Evolutionary conservation across 2,888 invertebrate genomes (phyloP).

Genomic region (Eugnorisma glareosa): DNA sequence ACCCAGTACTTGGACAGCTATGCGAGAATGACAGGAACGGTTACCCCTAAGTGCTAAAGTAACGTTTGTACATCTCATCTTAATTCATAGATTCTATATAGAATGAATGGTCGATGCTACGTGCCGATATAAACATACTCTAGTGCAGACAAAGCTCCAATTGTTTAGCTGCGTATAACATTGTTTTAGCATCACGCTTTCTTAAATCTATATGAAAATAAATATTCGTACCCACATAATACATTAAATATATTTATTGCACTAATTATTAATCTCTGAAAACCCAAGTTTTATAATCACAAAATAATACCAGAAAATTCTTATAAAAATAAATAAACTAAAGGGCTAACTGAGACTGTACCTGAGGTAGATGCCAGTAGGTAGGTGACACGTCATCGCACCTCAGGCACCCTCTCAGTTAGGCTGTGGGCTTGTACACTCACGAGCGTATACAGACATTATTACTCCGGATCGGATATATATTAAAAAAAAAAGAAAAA

Average conservation of each 20-base stretch:
- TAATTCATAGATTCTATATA: neutral
- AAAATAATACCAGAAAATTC: conserved; percentile 48
- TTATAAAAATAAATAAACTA: conserved; percentile 33
- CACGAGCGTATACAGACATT: neutral
- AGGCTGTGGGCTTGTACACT: neutral
- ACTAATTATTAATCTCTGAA: conserved; percentile 28
- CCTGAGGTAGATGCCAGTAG: neutral
- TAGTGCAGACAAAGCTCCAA: neutral
- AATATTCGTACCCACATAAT: conserved; percentile 28
- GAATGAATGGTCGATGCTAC: neutral
- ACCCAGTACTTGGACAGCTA: neutral
- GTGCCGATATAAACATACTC: neutral
- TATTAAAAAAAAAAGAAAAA: too few relatives aligned
- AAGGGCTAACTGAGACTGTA: neutral
- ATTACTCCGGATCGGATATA: too few relatives aligned
- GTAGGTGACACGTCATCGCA: too few relatives aligned
- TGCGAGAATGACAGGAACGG: neutral
- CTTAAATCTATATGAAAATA: conserved; percentile 8
- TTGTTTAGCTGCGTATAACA: neutral
- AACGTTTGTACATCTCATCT: neutral
- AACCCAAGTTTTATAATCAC: conserved; percentile 36
- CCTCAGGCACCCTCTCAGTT: neutral
- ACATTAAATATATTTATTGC: conserved; percentile 32
- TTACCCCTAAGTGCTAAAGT: neutral
- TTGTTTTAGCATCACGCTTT: neutral